A percentile compares a stretch with the other conserved stretches of the same genome.
Evolutionary conservation across 2,888 invertebrate species (phyloP).

Genomic region (Sympetrum striolatum): DNA sequence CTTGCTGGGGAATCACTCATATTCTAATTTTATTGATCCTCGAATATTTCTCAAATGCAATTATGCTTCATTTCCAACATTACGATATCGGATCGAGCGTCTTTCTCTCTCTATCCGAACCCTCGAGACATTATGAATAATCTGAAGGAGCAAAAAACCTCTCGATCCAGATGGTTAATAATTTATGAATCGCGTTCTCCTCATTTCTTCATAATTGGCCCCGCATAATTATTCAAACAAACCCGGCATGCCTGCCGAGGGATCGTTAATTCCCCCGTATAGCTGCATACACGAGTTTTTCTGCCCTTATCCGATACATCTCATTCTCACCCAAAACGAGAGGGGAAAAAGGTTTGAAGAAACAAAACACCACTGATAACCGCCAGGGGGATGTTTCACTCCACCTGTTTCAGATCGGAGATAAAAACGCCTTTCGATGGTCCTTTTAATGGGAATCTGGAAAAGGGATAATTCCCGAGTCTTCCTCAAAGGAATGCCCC

Average conservation of each 20-base stretch:
- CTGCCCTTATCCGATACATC: slow-evolving; percentile 16
- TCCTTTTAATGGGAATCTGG: slow-evolving; percentile 34
- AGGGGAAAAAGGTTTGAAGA: neutral
- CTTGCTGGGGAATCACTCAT: too few relatives aligned
- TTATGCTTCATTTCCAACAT: neutral
- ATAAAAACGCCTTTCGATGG: neutral
- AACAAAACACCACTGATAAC: slow-evolving; percentile 15
- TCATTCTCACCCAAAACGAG: slow-evolving; percentile 32
- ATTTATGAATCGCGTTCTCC: neutral
- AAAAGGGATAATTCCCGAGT: slow-evolving; percentile 41
- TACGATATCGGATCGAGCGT: neutral
- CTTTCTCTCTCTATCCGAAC: neutral
- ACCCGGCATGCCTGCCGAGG: neutral
- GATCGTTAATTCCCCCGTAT: slow-evolving; percentile 29
- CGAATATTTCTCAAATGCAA: neutral
- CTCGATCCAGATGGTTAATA: neutral
- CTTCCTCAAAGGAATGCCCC: slow-evolving; percentile 16
- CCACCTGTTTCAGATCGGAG: slow-evolving; percentile 28
- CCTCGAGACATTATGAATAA: neutral
- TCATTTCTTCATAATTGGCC: slow-evolving; percentile 13
- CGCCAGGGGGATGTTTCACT: slow-evolving; percentile 4
- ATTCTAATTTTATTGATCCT: too few relatives aligned
- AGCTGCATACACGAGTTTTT: neutral
- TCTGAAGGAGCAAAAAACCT: neutral
- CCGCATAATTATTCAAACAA: slow-evolving; percentile 34